Evolutionary conservation across 2,888 invertebrate species (phyloP).

Genomic region (Clusia tigrina): DNA sequence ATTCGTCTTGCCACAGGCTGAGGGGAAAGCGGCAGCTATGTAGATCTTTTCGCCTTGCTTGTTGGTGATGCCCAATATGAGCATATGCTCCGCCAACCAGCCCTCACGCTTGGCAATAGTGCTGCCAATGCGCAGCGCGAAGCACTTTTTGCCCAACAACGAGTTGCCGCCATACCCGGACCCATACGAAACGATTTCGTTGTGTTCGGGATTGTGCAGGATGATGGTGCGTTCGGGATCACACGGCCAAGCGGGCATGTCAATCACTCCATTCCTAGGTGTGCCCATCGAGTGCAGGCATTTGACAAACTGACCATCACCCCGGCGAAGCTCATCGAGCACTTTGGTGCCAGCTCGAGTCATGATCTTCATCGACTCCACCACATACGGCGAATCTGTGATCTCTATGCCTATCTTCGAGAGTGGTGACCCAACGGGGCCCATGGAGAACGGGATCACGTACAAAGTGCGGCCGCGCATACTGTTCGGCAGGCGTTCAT

Average conservation of each 20-base stretch:
- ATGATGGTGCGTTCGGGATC: slow-evolving; percentile 95
- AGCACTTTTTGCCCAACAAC: slow-evolving; percentile 95
- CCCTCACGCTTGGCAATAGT: slow-evolving; percentile 93
- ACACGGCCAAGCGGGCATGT: slow-evolving; percentile 89
- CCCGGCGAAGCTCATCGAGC: slow-evolving; percentile 67
- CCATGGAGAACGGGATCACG: slow-evolving; percentile 98
- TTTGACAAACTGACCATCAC: slow-evolving; percentile 75
- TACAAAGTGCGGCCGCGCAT: slow-evolving; percentile 97
- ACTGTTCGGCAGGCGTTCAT: slow-evolving; percentile 86
- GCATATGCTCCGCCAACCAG: slow-evolving; percentile 99
- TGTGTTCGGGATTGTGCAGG: slow-evolving; percentile 73
- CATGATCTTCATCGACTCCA: slow-evolving; percentile 97
- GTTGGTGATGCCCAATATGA: slow-evolving; percentile 95
- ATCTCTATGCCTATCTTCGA: slow-evolving; percentile 97
- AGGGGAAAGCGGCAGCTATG: slow-evolving; percentile 97
- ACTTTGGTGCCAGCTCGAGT: slow-evolving; percentile 81
- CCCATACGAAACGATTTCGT: slow-evolving; percentile 70
- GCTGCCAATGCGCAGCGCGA: slow-evolving; percentile 94
- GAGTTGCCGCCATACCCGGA: slow-evolving; percentile 99
- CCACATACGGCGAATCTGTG: slow-evolving; percentile 97
- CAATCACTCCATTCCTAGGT: slow-evolving; percentile 70
- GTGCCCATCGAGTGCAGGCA: slow-evolving; percentile 95
- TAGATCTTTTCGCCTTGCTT: slow-evolving; percentile 88
- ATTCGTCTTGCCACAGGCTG: slow-evolving; percentile 99
- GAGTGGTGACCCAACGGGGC: slow-evolving; percentile 92